These are phyloP conservation scores for Cotesia congregata DNA, from an alignment of 2,888 invertebrate species.

Conservation along the genomic window DNA sequence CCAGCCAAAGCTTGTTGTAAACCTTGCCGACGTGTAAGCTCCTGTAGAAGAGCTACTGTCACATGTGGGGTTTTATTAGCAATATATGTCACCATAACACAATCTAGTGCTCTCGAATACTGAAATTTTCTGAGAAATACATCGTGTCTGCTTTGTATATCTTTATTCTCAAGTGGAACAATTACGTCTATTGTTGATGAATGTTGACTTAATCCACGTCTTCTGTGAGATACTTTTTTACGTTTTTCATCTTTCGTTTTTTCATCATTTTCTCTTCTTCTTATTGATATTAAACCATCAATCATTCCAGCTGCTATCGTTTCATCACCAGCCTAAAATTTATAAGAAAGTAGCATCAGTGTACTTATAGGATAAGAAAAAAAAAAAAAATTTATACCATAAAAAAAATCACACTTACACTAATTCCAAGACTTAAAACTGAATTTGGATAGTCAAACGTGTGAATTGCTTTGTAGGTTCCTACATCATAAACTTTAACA, in stretches of 20 bases:
- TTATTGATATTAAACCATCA: conserved; percentile 91
- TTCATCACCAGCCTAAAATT: conserved; percentile 78
- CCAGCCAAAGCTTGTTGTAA: conserved; percentile 83
- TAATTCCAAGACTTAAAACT: conserved; percentile 85
- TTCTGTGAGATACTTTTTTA: conserved; percentile 74
- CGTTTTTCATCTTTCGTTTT: conserved; percentile 63
- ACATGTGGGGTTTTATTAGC: conserved; percentile 80
- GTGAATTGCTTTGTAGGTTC: conserved; percentile 88
- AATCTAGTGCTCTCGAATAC: conserved; percentile 84
- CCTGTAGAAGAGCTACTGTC: conserved; percentile 86
- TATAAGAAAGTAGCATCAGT: conserved; percentile 4
- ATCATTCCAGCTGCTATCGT: conserved; percentile 92
- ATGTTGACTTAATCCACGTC: conserved; percentile 62
- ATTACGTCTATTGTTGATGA: conserved; percentile 72
- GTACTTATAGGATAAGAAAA: neutral
- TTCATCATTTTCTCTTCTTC: conserved; percentile 78
- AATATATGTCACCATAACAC: conserved; percentile 76
- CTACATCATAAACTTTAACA: conserved; percentile 92
- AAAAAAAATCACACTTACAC: conserved; percentile 69
- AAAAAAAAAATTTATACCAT: neutral
- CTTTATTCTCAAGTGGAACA: conserved; percentile 69
- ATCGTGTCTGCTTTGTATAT: conserved; percentile 77
- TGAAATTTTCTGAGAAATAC: conserved; percentile 83
- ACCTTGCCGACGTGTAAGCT: conserved; percentile 86
- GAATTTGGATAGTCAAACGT: conserved; percentile 92